These are phyloP conservation scores for Phyllostomus hastatus DNA, from an alignment of 2,113 vertebrate genomes.

Conservation along the genomic window DNA sequence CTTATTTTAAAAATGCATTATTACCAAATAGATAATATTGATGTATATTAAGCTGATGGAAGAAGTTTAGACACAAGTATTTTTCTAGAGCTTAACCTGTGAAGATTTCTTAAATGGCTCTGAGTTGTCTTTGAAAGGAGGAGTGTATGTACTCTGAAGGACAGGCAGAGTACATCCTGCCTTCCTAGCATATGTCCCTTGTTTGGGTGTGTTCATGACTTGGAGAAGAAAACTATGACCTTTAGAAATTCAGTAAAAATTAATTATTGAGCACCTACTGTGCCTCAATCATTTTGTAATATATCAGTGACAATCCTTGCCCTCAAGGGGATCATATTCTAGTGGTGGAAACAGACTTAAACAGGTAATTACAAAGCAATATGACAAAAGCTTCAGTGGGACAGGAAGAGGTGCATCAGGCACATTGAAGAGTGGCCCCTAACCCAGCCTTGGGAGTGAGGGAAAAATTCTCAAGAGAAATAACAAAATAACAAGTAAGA, in stretches of 20 bases:
- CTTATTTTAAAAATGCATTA: background rate
- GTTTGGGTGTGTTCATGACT: background rate
- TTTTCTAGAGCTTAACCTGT: background rate
- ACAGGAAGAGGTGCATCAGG: too few relatives aligned
- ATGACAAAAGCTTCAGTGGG: background rate
- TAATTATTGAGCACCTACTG: background rate
- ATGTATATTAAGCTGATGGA: background rate
- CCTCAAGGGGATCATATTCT: background rate
- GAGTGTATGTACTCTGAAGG: accelerated
- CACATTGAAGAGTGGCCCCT: too few relatives aligned
- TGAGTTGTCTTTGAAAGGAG: background rate
- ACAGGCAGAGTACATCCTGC: background rate
- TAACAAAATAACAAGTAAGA: background rate
- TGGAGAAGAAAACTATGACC: background rate
- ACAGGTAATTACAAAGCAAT: background rate
- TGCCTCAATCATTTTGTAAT: background rate
- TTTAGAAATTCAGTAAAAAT: background rate
- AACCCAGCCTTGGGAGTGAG: background rate
- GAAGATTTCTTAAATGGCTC: background rate
- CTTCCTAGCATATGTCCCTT: background rate
- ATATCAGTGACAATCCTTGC: background rate
- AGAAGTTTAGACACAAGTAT: background rate
- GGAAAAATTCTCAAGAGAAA: background rate
- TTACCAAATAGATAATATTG: background rate
- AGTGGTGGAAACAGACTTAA: background rate